Evolutionary conservation across 53 echinoderm and acorn worm genomes (phyloP).

Genomic region (Astropecten irregularis): DNA sequence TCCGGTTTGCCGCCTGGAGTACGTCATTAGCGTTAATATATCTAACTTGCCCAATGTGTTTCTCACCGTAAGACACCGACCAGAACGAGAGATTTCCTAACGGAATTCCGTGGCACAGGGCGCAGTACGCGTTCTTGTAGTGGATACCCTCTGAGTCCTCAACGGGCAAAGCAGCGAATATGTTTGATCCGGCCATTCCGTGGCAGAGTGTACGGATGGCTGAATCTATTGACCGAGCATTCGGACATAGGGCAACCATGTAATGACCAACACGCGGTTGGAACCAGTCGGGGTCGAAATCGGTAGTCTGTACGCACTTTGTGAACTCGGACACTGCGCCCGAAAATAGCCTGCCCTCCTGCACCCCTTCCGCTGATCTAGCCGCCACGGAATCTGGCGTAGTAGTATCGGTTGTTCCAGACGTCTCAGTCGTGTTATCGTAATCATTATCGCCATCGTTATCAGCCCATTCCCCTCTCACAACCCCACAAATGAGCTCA

Average conservation of each 20-base stretch:
- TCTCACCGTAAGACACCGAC: not conserved
- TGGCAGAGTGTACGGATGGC: not conserved
- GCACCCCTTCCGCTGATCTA: too few species aligned
- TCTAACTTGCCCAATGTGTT: not conserved
- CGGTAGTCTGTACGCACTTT: slow-evolving; percentile 2
- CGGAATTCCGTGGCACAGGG: slow-evolving; percentile 5
- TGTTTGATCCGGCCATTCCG: not conserved
- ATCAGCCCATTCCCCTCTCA: too few species aligned
- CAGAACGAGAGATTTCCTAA: not conserved
- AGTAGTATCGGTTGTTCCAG: too few species aligned
- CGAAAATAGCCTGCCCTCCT: too few species aligned
- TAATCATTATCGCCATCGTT: not conserved
- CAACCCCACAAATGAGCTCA: not conserved
- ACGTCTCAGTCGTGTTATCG: too few species aligned
- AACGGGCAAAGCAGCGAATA: not conserved
- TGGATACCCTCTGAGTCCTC: not conserved
- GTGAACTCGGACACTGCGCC: too few species aligned
- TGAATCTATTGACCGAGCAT: not conserved
- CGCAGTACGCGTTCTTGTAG: slow-evolving; percentile 32
- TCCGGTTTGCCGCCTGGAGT: not conserved
- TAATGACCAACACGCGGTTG: not conserved
- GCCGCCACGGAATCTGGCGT: too few species aligned
- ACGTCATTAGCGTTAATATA: not conserved
- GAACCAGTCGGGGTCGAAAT: not conserved
- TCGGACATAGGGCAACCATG: slow-evolving; percentile 1